Evolutionary conservation across 1,140 invertebrate genomes (phyloP), one percentile per base, ranked within the genome.

Genomic region (Episyrphus balteatus): DNA sequence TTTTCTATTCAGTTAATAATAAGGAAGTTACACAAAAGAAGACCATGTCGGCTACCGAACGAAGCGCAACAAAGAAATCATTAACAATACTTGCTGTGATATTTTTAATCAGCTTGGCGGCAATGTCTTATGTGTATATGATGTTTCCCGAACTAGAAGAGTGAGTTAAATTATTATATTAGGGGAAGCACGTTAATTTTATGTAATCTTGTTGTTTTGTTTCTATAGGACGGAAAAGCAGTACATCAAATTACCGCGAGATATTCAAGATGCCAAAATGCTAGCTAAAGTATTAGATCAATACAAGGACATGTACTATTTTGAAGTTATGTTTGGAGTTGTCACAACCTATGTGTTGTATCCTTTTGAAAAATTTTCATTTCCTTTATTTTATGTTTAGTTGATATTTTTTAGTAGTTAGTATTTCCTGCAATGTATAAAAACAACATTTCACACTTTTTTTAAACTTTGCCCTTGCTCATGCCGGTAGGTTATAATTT

Each of bases 331-430:
- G 55, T 73, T 79, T 42, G 92, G 86, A 56, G 83, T 96, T 50
- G 88, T 93, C 61, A 72, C 91, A 46, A 83, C 84, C n/a, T 99
- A 97, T 70, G 88, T 98, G 71, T 97, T 98, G 92, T 97, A 95
- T 92, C 88, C 88, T 92, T 92, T 86, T 67, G 34, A 40, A 49
- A 44, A 51, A 40, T 39, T 18, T 5, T 30, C n/a, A 43, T 5
- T 19, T n/a, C n/a, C n/a, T 15, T 43, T 43, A 30, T 9, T 43
- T 30, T 19, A n/a, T n/a, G n/a, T n/a, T 17, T 15, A 21, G 30
- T 9, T n/a, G 8, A n/a, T 21, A n/a, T n/a, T n/a, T n/a, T n/a
- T n/a, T n/a, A n/a, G n/a, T n/a, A n/a, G n/a, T n/a, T n/a, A n/a
- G n/a, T n/a, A n/a, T n/a, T n/a, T n/a, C n/a, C n/a, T n/a, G n/a